Evolutionary conservation across 30 jellyfish, hydroid and myxozoan species (phyloP).

Genomic region (Clytia hemisphaerica): DNA sequence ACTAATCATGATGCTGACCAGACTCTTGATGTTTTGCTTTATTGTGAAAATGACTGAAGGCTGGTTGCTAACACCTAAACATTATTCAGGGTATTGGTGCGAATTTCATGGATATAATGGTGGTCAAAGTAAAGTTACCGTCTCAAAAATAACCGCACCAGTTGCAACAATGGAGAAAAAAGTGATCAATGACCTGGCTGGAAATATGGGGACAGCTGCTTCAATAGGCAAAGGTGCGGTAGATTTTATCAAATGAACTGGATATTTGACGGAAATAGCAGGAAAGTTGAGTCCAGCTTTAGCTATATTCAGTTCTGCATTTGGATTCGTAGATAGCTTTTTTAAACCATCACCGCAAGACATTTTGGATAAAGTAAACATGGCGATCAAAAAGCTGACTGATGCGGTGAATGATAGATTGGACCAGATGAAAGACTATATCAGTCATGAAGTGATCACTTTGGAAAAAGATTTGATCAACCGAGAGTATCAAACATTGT

Average conservation of each 20-base stretch:
- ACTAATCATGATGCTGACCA: too few species aligned
- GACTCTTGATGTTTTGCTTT: too few species aligned
- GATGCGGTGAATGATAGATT: conserved; percentile 20
- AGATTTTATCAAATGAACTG: not conserved
- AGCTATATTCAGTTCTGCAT: conserved; percentile 18
- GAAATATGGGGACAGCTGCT: too few species aligned
- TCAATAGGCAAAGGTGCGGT: too few species aligned
- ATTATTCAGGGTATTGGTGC: too few species aligned
- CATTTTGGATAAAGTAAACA: conserved; percentile 4
- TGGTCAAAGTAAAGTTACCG: too few species aligned
- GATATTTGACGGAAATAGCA: not conserved
- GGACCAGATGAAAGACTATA: conserved; percentile 15
- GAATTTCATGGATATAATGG: too few species aligned
- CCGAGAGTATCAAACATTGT: conserved; percentile 21
- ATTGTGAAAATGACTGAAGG: too few species aligned
- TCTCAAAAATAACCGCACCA: too few species aligned
- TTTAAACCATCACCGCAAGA: conserved; percentile 14
- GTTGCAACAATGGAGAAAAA: too few species aligned
- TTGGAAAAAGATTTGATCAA: conserved; percentile 20
- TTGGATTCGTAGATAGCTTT: conserved; percentile 6
- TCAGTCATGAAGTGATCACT: conserved; percentile 1
- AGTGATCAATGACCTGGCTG: too few species aligned
- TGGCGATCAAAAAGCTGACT: conserved; percentile 28
- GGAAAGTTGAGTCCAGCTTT: conserved; percentile 35
- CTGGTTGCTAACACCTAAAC: too few species aligned